These are phyloP conservation scores for Eurosta solidaginis DNA, from an alignment of 1,140 invertebrate genomes.

Conservation along the genomic window DNA sequence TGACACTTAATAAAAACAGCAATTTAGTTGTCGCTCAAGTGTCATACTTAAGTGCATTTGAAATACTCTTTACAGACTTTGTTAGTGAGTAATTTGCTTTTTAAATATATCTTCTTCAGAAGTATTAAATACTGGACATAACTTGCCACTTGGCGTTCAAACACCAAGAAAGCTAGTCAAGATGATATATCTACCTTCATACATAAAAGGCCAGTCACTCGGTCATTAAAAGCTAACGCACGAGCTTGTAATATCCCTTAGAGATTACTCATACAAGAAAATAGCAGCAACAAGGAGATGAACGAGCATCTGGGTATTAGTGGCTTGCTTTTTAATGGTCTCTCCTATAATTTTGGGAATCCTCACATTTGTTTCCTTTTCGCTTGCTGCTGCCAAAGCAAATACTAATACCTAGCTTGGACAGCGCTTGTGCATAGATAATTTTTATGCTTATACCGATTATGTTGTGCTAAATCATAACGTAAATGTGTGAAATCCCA, in stretches of 20 bases:
- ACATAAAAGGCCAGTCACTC: neutral
- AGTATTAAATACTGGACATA: neutral
- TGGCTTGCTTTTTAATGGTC: neutral
- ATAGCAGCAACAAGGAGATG: neutral
- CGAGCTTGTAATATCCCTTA: neutral
- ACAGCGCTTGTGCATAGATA: neutral
- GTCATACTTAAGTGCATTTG: constrained; percentile 28
- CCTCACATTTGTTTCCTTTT: neutral
- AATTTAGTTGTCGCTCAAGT: constrained; percentile 26
- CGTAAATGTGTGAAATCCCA: neutral
- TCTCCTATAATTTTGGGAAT: neutral
- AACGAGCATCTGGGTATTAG: neutral
- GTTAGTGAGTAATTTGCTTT: constrained; percentile 22
- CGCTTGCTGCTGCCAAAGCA: neutral
- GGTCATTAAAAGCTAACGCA: neutral
- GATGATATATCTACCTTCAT: neutral
- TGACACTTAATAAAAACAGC: constrained; percentile 30
- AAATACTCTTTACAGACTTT: constrained; percentile 1
- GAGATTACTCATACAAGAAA: neutral
- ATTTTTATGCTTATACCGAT: constrained; percentile 16
- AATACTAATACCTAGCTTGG: constrained; percentile 1
- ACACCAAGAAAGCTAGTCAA: neutral
- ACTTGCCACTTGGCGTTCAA: too few species aligned
- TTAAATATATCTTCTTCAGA: neutral
- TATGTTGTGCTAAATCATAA: neutral